These are phyloP conservation scores for Crocodylus rhombifer DNA, from an alignment of 2,797 vertebrate species.

Conservation along the genomic window DNA sequence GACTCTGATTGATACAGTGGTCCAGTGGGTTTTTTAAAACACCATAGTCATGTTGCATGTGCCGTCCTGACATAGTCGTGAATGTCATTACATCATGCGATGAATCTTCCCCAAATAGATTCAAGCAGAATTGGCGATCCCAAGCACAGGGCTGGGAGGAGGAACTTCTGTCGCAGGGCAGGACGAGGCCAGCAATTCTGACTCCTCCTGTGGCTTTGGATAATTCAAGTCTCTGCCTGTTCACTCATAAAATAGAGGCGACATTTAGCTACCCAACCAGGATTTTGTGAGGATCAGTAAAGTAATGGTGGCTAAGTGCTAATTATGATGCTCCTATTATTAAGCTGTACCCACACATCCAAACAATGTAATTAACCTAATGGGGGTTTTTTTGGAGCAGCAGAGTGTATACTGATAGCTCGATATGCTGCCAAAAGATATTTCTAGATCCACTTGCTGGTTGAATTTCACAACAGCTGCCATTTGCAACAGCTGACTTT, in stretches of 20 bases:
- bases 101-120: too few species aligned
- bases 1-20: too few species aligned
- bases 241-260: background rate
- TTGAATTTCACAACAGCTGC: background rate
- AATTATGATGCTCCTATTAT: background rate
- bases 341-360: background rate
- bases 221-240: background rate
- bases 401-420: too few species aligned
- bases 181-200: background rate
- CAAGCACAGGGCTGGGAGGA: background rate
- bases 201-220: background rate
- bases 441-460: background rate
- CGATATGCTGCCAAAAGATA: background rate
- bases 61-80: too few species aligned
- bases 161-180: background rate
- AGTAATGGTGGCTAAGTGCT: background rate
- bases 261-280: background rate
- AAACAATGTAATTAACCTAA: too few species aligned
- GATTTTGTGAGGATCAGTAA: background rate
- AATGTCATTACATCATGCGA: too few species aligned
- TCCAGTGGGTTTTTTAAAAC: too few species aligned
- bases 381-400: too few species aligned
- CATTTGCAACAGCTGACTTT: background rate
- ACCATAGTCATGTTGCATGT: too few species aligned
- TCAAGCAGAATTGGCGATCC: too few species aligned